Conservation (phyloP, 2,888 invertebrate species). For the Operophtera brumata region DNA sequence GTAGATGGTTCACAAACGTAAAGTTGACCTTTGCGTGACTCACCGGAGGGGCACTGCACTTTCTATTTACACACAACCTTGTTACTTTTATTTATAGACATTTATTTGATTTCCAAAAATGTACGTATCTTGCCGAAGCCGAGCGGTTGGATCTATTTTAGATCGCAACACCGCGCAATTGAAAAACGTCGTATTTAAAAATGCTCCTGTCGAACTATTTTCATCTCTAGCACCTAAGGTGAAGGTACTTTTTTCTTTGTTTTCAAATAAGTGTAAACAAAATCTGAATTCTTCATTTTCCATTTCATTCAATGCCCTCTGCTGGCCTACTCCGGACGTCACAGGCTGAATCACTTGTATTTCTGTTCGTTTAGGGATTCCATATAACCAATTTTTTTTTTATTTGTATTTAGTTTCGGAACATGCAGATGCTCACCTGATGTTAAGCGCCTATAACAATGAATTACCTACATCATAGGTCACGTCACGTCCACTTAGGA, state of each 20-base stretch:
- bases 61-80: conserved; percentile 65
- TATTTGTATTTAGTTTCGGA: too few species aligned
- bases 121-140: conserved; percentile 70
- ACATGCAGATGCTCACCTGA: too few species aligned
- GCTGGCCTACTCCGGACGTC: too few species aligned
- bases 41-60: conserved; percentile 37
- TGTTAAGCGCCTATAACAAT: too few species aligned
- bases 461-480: too few species aligned
- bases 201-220: conserved; percentile 47
- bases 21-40: conserved; percentile 50
- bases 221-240: conserved; percentile 46
- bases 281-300: conserved; percentile 36
- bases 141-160: conserved; percentile 70
- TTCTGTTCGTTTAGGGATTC: too few species aligned
- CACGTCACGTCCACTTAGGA: too few species aligned
- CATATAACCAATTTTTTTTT: too few species aligned
- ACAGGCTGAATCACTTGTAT: too few species aligned
- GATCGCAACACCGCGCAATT: conserved; percentile 51
- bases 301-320: conserved; percentile 38
- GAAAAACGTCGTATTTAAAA: conserved; percentile 61
- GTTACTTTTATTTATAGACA: conserved; percentile 65
- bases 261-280: conserved; percentile 33
- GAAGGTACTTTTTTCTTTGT: conserved; percentile 45
- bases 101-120: conserved; percentile 79
- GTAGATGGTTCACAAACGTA: conserved; percentile 33